These are phyloP conservation scores for Carettochelys insculpta DNA, from an alignment of 2,113 vertebrate species.

Conservation along the genomic window DNA sequence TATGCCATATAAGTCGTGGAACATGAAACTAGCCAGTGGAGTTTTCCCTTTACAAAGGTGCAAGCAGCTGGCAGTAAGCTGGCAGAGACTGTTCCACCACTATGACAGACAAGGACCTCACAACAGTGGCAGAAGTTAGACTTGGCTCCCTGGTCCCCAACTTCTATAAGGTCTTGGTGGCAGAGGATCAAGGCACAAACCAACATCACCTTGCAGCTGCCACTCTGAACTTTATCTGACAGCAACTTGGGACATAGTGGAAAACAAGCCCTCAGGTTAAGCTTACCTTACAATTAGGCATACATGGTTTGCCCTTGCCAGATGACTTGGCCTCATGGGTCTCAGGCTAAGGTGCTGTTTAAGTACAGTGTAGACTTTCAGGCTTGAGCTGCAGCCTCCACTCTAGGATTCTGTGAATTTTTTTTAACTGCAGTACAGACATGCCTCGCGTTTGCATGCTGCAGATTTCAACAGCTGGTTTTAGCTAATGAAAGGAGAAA, in stretches of 20 bases:
- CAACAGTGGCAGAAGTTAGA: neutral
- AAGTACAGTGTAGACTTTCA: too few relatives aligned
- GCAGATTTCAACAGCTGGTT: too few relatives aligned
- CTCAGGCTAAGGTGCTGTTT: too few relatives aligned
- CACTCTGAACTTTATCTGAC: neutral
- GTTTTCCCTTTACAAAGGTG: neutral
- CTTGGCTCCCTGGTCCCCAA: neutral
- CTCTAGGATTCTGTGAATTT: neutral
- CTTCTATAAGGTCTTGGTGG: neutral
- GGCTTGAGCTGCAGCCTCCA: too few relatives aligned
- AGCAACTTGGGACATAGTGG: neutral
- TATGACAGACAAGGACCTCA: neutral
- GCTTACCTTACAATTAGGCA: neutral
- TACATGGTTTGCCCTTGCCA: too few relatives aligned
- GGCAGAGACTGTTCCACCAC: neutral
- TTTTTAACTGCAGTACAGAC: neutral
- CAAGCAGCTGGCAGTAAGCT: neutral
- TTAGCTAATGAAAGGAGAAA: neutral
- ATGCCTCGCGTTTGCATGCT: rapidly evolving
- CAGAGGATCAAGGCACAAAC: neutral
- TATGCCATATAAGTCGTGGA: neutral
- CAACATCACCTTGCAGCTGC: neutral
- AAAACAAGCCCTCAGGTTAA: neutral
- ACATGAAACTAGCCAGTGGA: neutral
- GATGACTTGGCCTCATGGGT: too few relatives aligned